Evolutionary conservation across 2,113 vertebrate species (phyloP), one percentile per base, ranked within the genome.

Genomic region (Podiceps cristatus): DNA sequence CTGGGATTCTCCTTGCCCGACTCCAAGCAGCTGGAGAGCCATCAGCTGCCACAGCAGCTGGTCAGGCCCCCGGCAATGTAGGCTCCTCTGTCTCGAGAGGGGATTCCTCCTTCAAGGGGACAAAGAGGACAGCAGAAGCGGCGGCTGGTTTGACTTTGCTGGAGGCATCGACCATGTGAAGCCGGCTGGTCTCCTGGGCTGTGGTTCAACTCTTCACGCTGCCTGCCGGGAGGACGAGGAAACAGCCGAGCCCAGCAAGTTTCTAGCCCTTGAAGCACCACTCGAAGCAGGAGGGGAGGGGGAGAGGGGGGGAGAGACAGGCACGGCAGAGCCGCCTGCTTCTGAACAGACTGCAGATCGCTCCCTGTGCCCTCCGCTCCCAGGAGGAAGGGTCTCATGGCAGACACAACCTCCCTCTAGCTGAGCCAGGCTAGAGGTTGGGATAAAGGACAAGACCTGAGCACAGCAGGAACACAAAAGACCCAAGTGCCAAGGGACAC

Each of bases 131-230:
- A 93, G 88, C 84, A 59, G 89, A 75, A 79, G 67, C 64, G 0
- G 87, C 35, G 89, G 86, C 77, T 92, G 90, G 44, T 96, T 93
- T 97, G 95, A 96, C 97, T 97, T 96, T 97, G 97, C 97, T 96
- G 90, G 92, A 97, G 96, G 96, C 97, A 93, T 84, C 50, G 35
- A 84, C 87, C 49, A 20, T 88, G 92, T 79, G 95, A 95, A 96
- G 93, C 74, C 1, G 47, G 59, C 79, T 88, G 90, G 95, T 97
- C 97, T 97, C 96, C 93, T 91, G 96, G 96, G 97, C 76, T 83
- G 74, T 15, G 93, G 77, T 97, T 96, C 93, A 86, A 71, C 95
- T 82, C 90, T 78, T 94, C 87, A 78, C 10, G 2, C 89, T 86
- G 93, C 92, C 40, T 86, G 88, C 68, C 2, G 11, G 53, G 68